phyloP scores from a whole-genome alignment of 1,140 invertebrate species.

The Drosophila tsacasi region DNA sequence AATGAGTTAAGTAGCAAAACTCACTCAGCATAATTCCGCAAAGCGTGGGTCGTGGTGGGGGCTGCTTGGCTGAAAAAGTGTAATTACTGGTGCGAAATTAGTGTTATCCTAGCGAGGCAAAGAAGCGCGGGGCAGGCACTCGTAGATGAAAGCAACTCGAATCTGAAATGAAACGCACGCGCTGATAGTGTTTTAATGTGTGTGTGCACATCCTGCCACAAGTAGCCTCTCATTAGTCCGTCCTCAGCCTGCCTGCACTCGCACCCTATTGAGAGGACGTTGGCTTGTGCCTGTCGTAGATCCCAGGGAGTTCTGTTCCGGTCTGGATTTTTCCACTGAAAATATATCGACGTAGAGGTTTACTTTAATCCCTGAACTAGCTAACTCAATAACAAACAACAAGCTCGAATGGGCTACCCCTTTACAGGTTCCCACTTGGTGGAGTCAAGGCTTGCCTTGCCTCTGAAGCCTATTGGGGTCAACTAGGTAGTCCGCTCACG shows the following conservation, averaged over 20 bases:
- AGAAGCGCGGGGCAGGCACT: constrained; percentile 9
- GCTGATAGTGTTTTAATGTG: constrained; percentile 70
- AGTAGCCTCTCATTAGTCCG: background rate
- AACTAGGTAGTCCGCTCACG: constrained; percentile 1
- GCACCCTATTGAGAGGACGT: background rate
- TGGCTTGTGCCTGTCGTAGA: background rate
- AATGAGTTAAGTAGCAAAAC: constrained; percentile 67
- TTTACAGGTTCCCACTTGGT: background rate
- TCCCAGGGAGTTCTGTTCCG: background rate
- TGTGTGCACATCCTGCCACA: constrained; percentile 12
- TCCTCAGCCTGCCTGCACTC: background rate
- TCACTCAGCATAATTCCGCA: constrained; percentile 68
- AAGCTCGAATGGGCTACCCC: background rate
- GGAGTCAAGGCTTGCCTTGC: background rate
- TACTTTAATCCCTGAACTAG: background rate
- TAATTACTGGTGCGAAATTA: constrained; percentile 79
- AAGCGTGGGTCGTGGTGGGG: constrained; percentile 8
- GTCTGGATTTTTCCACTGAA: background rate
- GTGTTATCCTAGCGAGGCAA: constrained; percentile 57
- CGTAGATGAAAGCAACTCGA: constrained; percentile 27
- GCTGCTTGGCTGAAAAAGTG: constrained; percentile 42
- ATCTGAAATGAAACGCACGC: constrained; percentile 70
- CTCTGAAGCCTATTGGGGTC: constrained; percentile 15
- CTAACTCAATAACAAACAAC: background rate
- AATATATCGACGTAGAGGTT: background rate